phyloP scores from a whole-genome alignment of 2,797 vertebrate genomes.

The Paedocypris micromegethes region DNA sequence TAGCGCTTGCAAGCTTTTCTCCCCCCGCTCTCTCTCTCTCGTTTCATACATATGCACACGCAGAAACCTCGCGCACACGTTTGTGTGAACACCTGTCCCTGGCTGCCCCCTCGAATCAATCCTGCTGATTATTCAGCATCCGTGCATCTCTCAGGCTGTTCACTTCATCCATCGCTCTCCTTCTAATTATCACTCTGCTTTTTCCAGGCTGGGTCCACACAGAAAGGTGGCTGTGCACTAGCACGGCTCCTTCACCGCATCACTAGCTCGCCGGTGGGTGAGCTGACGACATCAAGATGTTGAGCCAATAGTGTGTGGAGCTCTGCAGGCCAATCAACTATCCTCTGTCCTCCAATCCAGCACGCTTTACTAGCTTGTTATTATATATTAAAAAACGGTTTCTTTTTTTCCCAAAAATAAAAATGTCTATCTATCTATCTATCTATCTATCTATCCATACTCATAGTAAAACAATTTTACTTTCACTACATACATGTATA shows the following conservation, averaged over 20 bases:
- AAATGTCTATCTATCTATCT: not conserved
- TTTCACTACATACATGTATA: not conserved
- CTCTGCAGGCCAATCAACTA: not conserved
- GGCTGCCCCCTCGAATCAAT: constrained; percentile 50
- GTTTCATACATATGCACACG: constrained; percentile 27
- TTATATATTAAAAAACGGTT: no score
- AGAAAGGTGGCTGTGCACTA: constrained; percentile 24
- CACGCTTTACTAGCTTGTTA: no score
- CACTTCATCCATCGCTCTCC: constrained; percentile 32
- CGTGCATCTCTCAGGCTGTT: constrained; percentile 25
- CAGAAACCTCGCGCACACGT: not conserved
- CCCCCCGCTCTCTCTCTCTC: constrained; percentile 52
- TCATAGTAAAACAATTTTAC: constrained; percentile 14
- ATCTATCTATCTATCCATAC: constrained; percentile 7
- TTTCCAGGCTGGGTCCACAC: constrained; percentile 25
- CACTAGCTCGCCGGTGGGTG: constrained; percentile 17
- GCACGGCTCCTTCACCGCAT: constrained; percentile 25
- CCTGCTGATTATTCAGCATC: constrained; percentile 59
- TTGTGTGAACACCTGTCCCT: constrained; percentile 55
- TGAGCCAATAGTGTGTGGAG: constrained; percentile 23
- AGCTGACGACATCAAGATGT: constrained; percentile 17
- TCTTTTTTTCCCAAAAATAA: no score
- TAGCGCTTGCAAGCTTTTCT: constrained; percentile 65
- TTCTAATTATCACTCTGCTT: constrained; percentile 19
- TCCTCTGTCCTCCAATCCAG: no score